These are phyloP conservation scores for Catajapyx aquilonaris DNA, from an alignment of 1,140 invertebrate species.

Conservation along the genomic window DNA sequence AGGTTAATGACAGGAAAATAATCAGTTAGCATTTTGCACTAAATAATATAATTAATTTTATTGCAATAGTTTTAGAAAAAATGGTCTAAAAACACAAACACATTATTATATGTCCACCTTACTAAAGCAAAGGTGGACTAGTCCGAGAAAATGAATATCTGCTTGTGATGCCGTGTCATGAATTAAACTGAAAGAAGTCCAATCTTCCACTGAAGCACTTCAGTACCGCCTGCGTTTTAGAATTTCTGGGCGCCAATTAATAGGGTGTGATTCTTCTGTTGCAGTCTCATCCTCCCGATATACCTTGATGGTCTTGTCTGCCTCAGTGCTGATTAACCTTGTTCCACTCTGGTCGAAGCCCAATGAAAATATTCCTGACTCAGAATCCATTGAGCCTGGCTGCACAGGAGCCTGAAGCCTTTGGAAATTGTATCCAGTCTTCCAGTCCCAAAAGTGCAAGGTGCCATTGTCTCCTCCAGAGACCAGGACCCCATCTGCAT, in stretches of 20 bases:
- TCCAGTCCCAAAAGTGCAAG: slow-evolving; percentile 97
- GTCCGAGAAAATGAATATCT: too few species aligned
- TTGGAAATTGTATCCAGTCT: slow-evolving; percentile 96
- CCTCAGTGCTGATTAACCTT: slow-evolving; percentile 86
- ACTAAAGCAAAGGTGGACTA: too few species aligned
- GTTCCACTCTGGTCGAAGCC: slow-evolving; percentile 84
- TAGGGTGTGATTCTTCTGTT: slow-evolving; percentile 86
- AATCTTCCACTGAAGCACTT: slow-evolving; percentile 12
- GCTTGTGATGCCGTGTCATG: too few species aligned
- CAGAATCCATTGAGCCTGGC: slow-evolving; percentile 98
- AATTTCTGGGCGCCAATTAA: slow-evolving; percentile 93
- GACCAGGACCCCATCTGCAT: slow-evolving; percentile 83
- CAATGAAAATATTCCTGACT: slow-evolving; percentile 91
- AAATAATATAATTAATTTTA: too few species aligned
- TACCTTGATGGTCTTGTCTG: slow-evolving; percentile 98
- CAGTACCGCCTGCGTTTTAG: slow-evolving; percentile 71
- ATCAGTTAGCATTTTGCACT: too few species aligned
- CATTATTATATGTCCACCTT: too few species aligned
- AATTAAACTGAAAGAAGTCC: too few species aligned
- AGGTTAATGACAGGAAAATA: too few species aligned
- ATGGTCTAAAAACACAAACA: too few species aligned
- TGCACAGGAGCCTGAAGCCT: slow-evolving; percentile 77
- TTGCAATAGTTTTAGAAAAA: too few species aligned
- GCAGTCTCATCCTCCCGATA: slow-evolving; percentile 95
- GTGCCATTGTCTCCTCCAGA: slow-evolving; percentile 99